Conservation (phyloP, 2,888 invertebrate species). For the Diarsia mendica region DNA sequence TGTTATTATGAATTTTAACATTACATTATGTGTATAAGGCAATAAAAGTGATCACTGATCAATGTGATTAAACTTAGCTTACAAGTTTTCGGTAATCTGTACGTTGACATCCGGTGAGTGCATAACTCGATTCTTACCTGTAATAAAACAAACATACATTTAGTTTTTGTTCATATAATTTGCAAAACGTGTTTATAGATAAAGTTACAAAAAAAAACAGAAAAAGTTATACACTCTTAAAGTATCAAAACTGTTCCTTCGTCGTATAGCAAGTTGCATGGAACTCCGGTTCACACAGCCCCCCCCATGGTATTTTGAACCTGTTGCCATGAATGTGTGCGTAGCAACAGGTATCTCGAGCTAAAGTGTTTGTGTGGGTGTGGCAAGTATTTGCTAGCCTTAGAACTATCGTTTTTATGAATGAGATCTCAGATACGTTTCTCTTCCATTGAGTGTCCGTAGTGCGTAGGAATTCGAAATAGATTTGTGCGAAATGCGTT, state of each 20-base stretch:
- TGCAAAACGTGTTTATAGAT: background rate
- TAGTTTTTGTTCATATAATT: background rate
- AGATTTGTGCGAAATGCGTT: slow-evolving; percentile 40
- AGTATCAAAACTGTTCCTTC: slow-evolving; percentile 73
- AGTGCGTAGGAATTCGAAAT: slow-evolving; percentile 38
- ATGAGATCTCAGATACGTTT: slow-evolving; percentile 58
- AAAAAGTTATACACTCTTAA: background rate
- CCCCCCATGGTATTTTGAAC: slow-evolving; percentile 76
- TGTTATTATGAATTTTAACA: background rate
- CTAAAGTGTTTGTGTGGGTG: slow-evolving; percentile 68
- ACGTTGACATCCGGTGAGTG: background rate
- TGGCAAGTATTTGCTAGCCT: slow-evolving; percentile 63
- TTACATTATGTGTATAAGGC: too few species aligned
- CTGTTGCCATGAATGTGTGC: slow-evolving; percentile 73
- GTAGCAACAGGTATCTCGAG: slow-evolving; percentile 65
- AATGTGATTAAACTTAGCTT: slow-evolving; percentile 13
- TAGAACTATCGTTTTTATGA: slow-evolving; percentile 65
- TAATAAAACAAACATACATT: slow-evolving; percentile 35
- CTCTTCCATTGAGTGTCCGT: slow-evolving; percentile 49
- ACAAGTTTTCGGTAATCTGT: slow-evolving; percentile 6
- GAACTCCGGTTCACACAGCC: slow-evolving; percentile 80
- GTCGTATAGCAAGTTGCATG: slow-evolving; percentile 62
- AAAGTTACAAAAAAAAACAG: background rate
- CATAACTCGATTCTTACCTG: slow-evolving; percentile 50
- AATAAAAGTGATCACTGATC: background rate